These are phyloP conservation scores for Grapholita molesta DNA, from an alignment of 1,140 invertebrate genomes.

Conservation along the genomic window DNA sequence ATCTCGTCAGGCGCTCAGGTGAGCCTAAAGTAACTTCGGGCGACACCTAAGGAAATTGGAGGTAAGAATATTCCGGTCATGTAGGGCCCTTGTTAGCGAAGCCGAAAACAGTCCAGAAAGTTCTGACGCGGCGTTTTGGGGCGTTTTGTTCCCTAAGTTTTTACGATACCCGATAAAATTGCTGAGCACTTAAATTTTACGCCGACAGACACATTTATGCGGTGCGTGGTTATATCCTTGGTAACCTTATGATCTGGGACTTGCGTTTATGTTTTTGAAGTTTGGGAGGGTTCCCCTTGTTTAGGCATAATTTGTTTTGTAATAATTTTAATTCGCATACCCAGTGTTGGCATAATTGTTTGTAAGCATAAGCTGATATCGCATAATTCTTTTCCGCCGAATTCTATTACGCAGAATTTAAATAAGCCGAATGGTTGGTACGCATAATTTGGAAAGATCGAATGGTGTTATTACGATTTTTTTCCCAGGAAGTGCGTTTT, in stretches of 20 bases:
- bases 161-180: slow-evolving; percentile 36
- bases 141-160: slow-evolving; percentile 39
- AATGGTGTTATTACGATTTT: too few relatives aligned
- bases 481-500: too few relatives aligned
- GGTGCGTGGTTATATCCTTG: slow-evolving; percentile 20
- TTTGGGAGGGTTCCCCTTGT: too few relatives aligned
- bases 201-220: slow-evolving; percentile 31
- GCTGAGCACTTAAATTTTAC: slow-evolving; percentile 39
- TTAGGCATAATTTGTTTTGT: too few relatives aligned
- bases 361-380: too few relatives aligned
- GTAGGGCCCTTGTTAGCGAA: slow-evolving; percentile 63
- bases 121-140: slow-evolving; percentile 47
- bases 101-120: slow-evolving; percentile 56
- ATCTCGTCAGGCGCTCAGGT: slow-evolving; percentile 55
- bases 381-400: too few relatives aligned
- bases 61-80: slow-evolving; percentile 73
- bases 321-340: too few relatives aligned
- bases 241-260: not conserved
- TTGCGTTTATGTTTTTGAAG: not conserved
- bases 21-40: slow-evolving; percentile 57
- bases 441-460: too few relatives aligned
- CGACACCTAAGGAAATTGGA: slow-evolving; percentile 57
- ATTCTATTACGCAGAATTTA: too few relatives aligned
- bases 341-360: too few relatives aligned
- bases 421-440: too few relatives aligned